Base-by-base conservation (phyloP, 2,797 vertebrate genomes). In the Intellagama lesueurii region DNA sequence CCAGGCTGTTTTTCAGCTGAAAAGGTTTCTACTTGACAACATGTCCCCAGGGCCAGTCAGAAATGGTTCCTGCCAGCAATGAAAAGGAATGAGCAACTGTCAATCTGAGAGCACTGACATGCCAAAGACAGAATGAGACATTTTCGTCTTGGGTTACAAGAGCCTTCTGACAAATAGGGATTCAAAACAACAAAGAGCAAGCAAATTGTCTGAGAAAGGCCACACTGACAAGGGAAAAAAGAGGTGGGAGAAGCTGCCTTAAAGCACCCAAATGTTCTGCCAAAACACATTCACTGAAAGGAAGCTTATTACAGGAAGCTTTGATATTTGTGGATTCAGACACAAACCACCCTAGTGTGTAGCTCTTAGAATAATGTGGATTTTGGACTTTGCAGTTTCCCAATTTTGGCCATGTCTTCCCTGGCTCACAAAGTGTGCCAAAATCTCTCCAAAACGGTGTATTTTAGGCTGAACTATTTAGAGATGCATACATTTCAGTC, bases 61-160 rank as follows among this genome's bases (percentile, higher is more conserved):
- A 24, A 85, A 87, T 22, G 40, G 44, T 90, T 9, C 52, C 70
- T 35, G 47, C n/a, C 70, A 66, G 78, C 64, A 69, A 77, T 64
- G 80, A n/a, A 87, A 32, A 47, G 56, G n/a, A 81, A 35, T 30
- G 68, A 87, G 87, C 87, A 82, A 44, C 72, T 88, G 80, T 82
- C 80, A 66, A 12, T 47, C 72, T 49, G 64, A 82, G 17, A 26
- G 30, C 11, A 26, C 87, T n/a, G 72, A 76, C 35, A 75, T 82
- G 35, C 56, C 19, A 47, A 12, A 83, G 87, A 83, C 35, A 88
- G 52, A 75, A 82, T 14, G 80, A 88, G 35, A 81, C 78, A 87
- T 68, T 60, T 52, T 77, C 69, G 77, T 78, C 56, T 14, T 49
- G 85, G 89, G 91, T 56, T 56, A 77, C 73, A 83, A 85, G 17